A percentile compares a stretch with the other conserved stretches of the same genome.
phyloP scores from a whole-genome alignment of 2,888 invertebrate genomes.

The Syritta pipiens region DNA sequence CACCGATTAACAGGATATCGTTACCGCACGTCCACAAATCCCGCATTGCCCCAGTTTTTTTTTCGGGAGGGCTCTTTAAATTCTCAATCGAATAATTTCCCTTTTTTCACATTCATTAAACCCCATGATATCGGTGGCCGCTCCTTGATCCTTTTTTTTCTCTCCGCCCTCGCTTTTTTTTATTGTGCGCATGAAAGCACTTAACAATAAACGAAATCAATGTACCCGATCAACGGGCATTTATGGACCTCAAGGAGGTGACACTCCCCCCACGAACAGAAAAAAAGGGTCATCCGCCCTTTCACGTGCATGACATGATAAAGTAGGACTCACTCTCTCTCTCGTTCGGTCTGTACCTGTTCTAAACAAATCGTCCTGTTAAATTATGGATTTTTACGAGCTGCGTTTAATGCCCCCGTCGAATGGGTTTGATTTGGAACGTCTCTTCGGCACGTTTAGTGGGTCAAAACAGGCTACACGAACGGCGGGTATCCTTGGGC shows the following conservation, averaged over 20 bases:
- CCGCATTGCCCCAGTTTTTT: constrained; percentile 1
- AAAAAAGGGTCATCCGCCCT: constrained; percentile 20
- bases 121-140: constrained; percentile 11
- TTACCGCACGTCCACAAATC: background rate
- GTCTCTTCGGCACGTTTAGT: constrained; percentile 36
- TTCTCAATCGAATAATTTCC: constrained; percentile 5
- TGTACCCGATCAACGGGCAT: constrained; percentile 51
- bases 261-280: background rate
- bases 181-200: constrained; percentile 39
- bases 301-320: constrained; percentile 43
- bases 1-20: background rate
- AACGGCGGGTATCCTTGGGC: background rate
- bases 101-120: constrained; percentile 29
- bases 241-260: constrained; percentile 30
- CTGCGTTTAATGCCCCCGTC: constrained; percentile 12
- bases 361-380: constrained; percentile 45
- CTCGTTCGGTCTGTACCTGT: background rate
- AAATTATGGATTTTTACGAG: constrained; percentile 67
- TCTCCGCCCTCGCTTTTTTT: too few relatives aligned
- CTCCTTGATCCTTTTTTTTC: constrained; percentile 15
- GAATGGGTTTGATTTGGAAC: background rate
- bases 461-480: too few relatives aligned
- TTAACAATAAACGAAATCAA: constrained; percentile 63
- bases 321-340: background rate
- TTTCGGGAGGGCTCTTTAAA: too few relatives aligned